phyloP scores from a whole-genome alignment of 2,797 vertebrate species.

The Falco peregrinus region DNA sequence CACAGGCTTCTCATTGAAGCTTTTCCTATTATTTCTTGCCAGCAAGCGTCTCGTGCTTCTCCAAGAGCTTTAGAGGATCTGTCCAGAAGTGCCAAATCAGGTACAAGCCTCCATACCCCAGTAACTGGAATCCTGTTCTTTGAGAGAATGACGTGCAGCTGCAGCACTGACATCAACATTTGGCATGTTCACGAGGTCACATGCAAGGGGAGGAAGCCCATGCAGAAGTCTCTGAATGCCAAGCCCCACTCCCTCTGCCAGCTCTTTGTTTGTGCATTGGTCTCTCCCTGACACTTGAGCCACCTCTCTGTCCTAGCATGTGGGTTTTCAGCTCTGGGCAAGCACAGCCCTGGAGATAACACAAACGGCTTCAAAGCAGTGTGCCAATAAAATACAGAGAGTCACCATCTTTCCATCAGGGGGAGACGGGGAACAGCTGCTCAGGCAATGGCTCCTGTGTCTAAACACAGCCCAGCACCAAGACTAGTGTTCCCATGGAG shows the following conservation, averaged over 20 bases:
- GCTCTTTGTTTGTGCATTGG: not conserved
- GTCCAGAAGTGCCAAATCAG: not conserved
- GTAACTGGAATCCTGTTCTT: not conserved
- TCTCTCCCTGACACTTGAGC: not conserved
- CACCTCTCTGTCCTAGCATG: not conserved
- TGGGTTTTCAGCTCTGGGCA: not conserved
- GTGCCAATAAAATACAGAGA: not conserved
- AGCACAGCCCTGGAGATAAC: not conserved
- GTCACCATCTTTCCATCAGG: not conserved
- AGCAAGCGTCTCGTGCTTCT: not conserved
- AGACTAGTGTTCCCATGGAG: not conserved
- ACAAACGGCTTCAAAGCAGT: not conserved
- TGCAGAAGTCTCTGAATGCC: not conserved
- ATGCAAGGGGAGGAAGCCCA: not conserved
- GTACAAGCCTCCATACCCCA: not conserved
- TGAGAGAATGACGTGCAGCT: not conserved
- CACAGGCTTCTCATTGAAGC: not conserved
- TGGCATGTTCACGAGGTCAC: not conserved
- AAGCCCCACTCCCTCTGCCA: not conserved
- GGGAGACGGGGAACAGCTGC: not conserved
- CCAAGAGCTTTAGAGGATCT: not conserved
- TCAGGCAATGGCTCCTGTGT: not conserved
- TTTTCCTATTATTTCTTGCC: not conserved
- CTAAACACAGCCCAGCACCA: not conserved
- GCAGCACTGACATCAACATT: not conserved